Percentiles rank a stretch among this genome's conserved stretches.
Conservation (phyloP, 1,140 invertebrate species). For the Ostrea edulis region DNA sequence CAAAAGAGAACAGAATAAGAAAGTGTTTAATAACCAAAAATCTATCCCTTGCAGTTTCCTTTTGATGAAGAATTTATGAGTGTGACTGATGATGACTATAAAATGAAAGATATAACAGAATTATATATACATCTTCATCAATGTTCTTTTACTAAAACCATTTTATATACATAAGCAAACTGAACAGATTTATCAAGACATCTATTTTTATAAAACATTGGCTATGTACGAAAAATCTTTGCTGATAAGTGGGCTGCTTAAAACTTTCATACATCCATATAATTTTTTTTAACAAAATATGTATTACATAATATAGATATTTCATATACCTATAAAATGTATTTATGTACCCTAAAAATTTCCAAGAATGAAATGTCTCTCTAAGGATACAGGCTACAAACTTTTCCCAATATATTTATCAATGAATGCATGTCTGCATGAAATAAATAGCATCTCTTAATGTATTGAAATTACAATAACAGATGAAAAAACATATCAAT, state of each 20-base stretch:
- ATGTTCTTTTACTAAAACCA: background rate
- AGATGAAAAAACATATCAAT: too few relatives aligned
- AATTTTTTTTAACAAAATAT: too few relatives aligned
- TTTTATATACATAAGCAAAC: background rate
- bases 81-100: background rate
- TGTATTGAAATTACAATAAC: too few relatives aligned
- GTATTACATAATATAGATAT: too few relatives aligned
- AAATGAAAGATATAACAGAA: background rate
- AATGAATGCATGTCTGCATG: too few relatives aligned
- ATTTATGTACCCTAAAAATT: too few relatives aligned
- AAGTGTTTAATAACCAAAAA: background rate
- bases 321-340: background rate
- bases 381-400: too few relatives aligned
- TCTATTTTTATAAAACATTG: background rate
- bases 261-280: background rate
- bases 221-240: background rate
- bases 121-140: constrained; percentile 12
- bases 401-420: too few relatives aligned
- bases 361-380: too few relatives aligned
- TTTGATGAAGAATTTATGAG: background rate
- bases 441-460: too few relatives aligned
- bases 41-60: background rate
- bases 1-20: background rate
- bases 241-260: background rate
- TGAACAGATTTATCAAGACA: background rate